These are phyloP conservation scores for Porites evermanni DNA, from an alignment of 92 coral and sea anemone species.

Conservation along the genomic window DNA sequence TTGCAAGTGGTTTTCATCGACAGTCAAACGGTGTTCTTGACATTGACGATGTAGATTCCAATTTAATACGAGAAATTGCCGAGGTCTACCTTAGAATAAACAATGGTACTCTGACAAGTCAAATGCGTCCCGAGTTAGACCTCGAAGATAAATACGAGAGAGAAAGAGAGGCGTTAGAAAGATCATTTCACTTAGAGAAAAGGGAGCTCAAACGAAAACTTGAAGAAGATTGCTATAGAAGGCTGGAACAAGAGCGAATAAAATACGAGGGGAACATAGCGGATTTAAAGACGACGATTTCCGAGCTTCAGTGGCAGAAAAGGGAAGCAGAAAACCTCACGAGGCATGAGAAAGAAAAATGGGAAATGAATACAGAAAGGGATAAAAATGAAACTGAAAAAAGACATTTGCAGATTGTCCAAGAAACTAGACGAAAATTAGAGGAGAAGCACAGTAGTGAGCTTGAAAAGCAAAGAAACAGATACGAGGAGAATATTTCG, in stretches of 20 bases:
- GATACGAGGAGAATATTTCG: slow-evolving; percentile 84
- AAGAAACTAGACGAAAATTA: slow-evolving; percentile 74
- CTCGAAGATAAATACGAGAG: slow-evolving; percentile 95
- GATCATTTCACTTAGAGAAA: slow-evolving; percentile 79
- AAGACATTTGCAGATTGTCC: slow-evolving; percentile 69
- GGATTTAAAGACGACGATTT: slow-evolving; percentile 74
- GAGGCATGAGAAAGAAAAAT: slow-evolving; percentile 87
- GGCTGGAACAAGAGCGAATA: slow-evolving; percentile 79
- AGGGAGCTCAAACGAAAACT: slow-evolving; percentile 78
- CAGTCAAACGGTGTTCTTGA: slow-evolving; percentile 33
- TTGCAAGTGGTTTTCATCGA: slow-evolving; percentile 2
- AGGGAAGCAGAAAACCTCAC: slow-evolving; percentile 84
- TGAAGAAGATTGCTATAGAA: slow-evolving; percentile 82
- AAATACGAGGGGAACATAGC: slow-evolving; percentile 76
- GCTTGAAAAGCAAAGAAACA: slow-evolving; percentile 75
- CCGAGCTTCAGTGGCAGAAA: slow-evolving; percentile 95
- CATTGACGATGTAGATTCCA: slow-evolving; percentile 62
- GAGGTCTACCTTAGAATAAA: slow-evolving; percentile 89
- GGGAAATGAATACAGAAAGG: slow-evolving; percentile 85
- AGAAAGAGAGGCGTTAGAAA: slow-evolving; percentile 82
- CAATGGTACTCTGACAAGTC: slow-evolving; percentile 77
- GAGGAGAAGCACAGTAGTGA: slow-evolving; percentile 76
- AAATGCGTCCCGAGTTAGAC: slow-evolving; percentile 93
- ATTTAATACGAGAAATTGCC: slow-evolving; percentile 82
- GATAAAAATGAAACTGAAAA: slow-evolving; percentile 89